phyloP scores from a whole-genome alignment of 2,113 vertebrate species.

The Amia ocellicauda region DNA sequence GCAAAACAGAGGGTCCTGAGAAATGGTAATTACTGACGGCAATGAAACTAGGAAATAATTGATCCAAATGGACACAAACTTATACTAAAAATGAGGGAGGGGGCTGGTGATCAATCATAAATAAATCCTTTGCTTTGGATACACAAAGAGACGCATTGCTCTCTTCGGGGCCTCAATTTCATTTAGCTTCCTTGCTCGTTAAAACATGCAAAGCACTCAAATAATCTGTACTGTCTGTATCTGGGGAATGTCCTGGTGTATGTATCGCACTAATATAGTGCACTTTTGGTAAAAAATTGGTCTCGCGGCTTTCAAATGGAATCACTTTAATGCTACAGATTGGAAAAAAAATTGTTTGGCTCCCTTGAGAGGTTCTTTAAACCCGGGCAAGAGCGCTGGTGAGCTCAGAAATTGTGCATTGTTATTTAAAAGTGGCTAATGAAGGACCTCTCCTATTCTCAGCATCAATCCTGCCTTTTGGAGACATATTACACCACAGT shows the following conservation, averaged over 20 bases:
- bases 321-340: constrained; percentile 40
- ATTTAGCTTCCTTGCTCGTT: neutral
- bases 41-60: too few relatives aligned
- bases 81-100: too few relatives aligned
- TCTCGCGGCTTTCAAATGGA: constrained; percentile 44
- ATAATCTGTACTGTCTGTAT: constrained; percentile 5
- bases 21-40: too few relatives aligned
- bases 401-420: neutral
- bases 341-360: constrained; percentile 42
- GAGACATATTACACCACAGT: neutral
- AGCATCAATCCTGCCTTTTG: neutral
- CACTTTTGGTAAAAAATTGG: constrained; percentile 46
- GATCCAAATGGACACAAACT: too few relatives aligned
- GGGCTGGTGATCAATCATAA: too few relatives aligned
- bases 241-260: constrained; percentile 14
- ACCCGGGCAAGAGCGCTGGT: neutral
- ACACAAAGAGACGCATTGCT: too few relatives aligned
- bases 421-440: neutral
- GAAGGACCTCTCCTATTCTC: neutral
- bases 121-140: too few relatives aligned
- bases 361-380: neutral
- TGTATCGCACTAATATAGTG: constrained; percentile 14
- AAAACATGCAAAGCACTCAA: constrained; percentile 9
- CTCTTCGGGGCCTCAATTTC: too few relatives aligned
- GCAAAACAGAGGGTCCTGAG: too few relatives aligned